These are phyloP conservation scores for Palloptera scutellata DNA, from an alignment of 2,888 invertebrate species.

Conservation along the genomic window DNA sequence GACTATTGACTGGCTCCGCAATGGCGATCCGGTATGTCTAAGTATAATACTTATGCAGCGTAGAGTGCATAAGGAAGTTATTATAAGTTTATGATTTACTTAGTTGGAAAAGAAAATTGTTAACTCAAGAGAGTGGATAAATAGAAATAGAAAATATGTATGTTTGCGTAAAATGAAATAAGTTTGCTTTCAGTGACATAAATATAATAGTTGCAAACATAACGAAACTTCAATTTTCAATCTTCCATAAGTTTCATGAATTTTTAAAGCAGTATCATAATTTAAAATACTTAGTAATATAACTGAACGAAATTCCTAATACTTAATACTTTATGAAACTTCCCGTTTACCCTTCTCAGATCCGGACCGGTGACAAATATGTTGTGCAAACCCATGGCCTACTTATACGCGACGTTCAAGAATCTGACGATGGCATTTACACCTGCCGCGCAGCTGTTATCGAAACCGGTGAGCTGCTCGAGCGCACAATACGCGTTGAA, in stretches of 20 bases:
- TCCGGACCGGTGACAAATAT: constrained; percentile 75
- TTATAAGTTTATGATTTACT: constrained; percentile 25
- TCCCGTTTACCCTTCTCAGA: constrained; percentile 58
- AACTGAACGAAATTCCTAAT: too few relatives aligned
- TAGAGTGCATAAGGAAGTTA: constrained; percentile 22
- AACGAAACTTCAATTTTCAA: too few relatives aligned
- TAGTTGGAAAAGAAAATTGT: not conserved
- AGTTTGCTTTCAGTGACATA: too few relatives aligned
- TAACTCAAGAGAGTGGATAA: too few relatives aligned
- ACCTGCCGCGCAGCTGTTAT: constrained; percentile 87
- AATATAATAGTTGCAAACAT: too few relatives aligned
- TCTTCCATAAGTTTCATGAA: too few relatives aligned
- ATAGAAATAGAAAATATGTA: too few relatives aligned
- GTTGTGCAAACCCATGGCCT: constrained; percentile 79
- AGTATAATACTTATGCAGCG: not conserved
- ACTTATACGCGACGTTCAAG: constrained; percentile 78
- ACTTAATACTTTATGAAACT: too few relatives aligned
- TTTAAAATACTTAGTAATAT: too few relatives aligned
- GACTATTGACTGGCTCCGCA: constrained; percentile 85
- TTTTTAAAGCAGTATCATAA: too few relatives aligned
- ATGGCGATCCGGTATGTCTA: constrained; percentile 72
- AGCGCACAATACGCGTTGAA: constrained; percentile 81
- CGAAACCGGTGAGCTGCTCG: constrained; percentile 79
- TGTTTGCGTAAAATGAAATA: too few relatives aligned
- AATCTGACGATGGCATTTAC: constrained; percentile 86